Base-by-base conservation (phyloP, 1,140 invertebrate species). In the Bombus soroeensis region DNA sequence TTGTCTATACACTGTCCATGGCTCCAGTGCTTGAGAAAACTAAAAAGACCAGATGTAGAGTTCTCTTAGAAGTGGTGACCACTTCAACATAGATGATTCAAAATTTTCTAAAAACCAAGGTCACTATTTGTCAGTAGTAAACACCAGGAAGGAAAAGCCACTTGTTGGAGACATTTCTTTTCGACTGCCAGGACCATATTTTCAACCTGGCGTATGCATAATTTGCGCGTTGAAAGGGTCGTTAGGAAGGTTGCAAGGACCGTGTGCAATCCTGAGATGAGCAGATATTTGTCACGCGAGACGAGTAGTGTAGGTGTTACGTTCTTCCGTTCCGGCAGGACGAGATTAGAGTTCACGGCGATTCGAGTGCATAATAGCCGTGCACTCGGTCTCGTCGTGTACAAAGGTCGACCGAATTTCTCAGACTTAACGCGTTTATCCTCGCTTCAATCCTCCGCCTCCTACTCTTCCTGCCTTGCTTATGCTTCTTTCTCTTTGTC, bases 321-420 rank as follows among this genome's bases (percentile, higher is more conserved):
- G 78, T 81, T 81, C 70, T 81, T 73, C 78, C 70, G 57, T 68
- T 74, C 39, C 32, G 71, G 18, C 41, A 53, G 37, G 34, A 78
- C n/a, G 71, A 57, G 78, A 81, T 81, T 85, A 81, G 57, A 81
- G 78, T 81, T 81, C 83, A 81, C 83, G 83, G 77, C 59, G 71
- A 73, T 73, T 66, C 71, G 57, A 73, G 70, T 25, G 77, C 77
- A 53, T 81, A 85, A 85, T 72, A n/a, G 15, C 9, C 39, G 57
- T 28, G 12, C 57, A 47, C 39, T 70, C n/a, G n/a, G 75, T 39
- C 53, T 62, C 47, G 22, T 5, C 25, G 22, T 1, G 32, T 53
- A 77, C 64, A 66, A 79, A 53, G 81, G 82, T 88, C 81, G 82
- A 79, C 53, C 59, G 53, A 81, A 88, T 85, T 80, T 76, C 75